Conservation (phyloP, 2,113 vertebrate species). For the Globicephala melas region DNA sequence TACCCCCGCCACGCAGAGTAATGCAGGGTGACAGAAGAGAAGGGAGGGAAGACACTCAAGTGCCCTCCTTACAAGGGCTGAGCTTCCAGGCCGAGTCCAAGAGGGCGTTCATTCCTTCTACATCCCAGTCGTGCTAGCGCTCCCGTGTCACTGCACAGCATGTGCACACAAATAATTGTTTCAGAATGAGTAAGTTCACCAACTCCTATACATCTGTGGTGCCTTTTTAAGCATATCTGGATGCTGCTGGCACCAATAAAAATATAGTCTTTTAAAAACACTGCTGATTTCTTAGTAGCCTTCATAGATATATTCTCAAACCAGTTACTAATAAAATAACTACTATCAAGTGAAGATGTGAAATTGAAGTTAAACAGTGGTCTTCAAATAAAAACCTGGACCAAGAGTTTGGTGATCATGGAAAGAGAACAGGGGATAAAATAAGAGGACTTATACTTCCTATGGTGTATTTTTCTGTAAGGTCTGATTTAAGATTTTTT, state of each 20-base stretch:
- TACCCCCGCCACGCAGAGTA: not conserved
- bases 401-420: not conserved
- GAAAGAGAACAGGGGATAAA: not conserved
- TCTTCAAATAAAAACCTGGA: not conserved
- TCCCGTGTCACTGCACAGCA: not conserved
- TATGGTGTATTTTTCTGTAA: not conserved
- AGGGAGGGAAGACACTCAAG: not conserved
- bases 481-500: not conserved
- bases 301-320: not conserved
- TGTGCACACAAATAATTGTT: not conserved
- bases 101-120: not conserved
- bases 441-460: not conserved
- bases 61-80: not conserved
- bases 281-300: not conserved
- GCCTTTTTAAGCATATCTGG: not conserved
- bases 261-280: not conserved
- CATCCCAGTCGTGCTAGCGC: not conserved
- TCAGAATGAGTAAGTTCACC: not conserved
- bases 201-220: not conserved
- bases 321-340: not conserved
- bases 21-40: not conserved
- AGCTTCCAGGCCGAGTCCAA: not conserved
- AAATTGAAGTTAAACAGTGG: conserved; percentile 10
- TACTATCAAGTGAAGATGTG: not conserved
- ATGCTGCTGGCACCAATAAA: not conserved